These are phyloP conservation scores for Drosophila ananassae DNA, from an alignment of 1,140 invertebrate species.

Conservation along the genomic window DNA sequence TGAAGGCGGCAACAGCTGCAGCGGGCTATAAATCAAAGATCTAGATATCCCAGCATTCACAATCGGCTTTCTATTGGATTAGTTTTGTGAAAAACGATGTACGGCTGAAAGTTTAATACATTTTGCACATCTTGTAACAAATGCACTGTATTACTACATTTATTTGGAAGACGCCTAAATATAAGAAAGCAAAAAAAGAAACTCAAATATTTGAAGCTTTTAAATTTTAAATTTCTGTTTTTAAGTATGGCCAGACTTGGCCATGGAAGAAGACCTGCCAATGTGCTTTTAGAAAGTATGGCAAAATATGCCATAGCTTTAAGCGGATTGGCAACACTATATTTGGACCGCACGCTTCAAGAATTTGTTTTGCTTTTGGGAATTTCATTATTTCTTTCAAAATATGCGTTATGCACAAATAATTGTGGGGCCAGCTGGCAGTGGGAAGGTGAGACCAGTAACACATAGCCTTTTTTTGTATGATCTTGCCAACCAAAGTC, in stretches of 20 bases:
- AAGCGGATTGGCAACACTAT: neutral
- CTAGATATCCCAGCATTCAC: neutral
- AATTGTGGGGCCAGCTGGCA: conserved; percentile 97
- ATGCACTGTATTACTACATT: too few relatives aligned
- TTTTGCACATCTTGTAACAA: too few relatives aligned
- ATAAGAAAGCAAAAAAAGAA: too few relatives aligned
- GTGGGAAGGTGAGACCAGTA: conserved; percentile 91
- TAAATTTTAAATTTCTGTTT: too few relatives aligned
- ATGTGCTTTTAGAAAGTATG: too few relatives aligned
- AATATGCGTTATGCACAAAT: conserved; percentile 96
- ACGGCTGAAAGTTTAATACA: neutral
- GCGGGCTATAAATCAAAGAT: conserved; percentile 12
- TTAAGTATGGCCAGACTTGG: neutral
- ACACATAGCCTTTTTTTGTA: neutral
- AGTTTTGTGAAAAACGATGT: neutral
- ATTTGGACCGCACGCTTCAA: conserved; percentile 12
- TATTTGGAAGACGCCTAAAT: too few relatives aligned
- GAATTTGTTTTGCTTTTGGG: conserved; percentile 29
- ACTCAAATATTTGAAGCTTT: too few relatives aligned
- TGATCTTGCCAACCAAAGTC: neutral
- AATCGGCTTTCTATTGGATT: neutral
- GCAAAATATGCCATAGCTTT: neutral
- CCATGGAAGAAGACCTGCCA: neutral
- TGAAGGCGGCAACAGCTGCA: conserved; percentile 44
- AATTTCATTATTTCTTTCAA: neutral